A percentile compares a stretch with the other conserved stretches of the same genome.
phyloP scores from a whole-genome alignment of 2,888 invertebrate genomes.

The Willowsia nigromaculata region DNA sequence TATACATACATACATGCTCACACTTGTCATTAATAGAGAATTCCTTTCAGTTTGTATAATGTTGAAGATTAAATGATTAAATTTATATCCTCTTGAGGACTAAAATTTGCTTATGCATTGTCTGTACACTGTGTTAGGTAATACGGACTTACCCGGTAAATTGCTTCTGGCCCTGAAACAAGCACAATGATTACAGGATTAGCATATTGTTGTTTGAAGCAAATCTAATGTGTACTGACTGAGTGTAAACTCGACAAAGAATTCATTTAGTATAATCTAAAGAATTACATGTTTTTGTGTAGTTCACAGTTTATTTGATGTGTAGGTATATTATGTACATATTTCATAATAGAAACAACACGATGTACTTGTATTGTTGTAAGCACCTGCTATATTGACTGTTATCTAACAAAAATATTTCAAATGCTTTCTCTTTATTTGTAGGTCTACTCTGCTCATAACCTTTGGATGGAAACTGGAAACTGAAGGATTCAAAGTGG shows the following conservation, averaged over 20 bases:
- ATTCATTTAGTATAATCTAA: not conserved
- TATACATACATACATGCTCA: not conserved
- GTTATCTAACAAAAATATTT: too few relatives aligned
- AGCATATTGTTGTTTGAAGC: not conserved
- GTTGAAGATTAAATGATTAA: conserved; percentile 26
- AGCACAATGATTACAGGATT: conserved; percentile 19
- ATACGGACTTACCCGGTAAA: not conserved
- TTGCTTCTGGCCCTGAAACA: not conserved
- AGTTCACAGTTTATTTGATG: too few relatives aligned
- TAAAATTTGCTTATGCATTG: not conserved
- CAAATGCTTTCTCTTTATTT: not conserved
- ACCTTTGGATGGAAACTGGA: not conserved
- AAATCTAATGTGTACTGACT: not conserved
- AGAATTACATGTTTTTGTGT: too few relatives aligned
- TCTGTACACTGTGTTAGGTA: not conserved
- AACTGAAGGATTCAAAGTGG: too few relatives aligned
- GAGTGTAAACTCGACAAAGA: not conserved
- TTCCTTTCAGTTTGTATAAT: not conserved
- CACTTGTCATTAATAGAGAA: not conserved
- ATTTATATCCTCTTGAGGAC: not conserved
- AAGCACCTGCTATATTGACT: too few relatives aligned
- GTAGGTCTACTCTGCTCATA: not conserved
- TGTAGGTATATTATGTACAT: too few relatives aligned
- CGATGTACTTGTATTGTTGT: too few relatives aligned
- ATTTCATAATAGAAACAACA: too few relatives aligned